Evolutionary conservation across 1,140 invertebrate genomes (phyloP), one percentile per base, ranked within the genome.

Genomic region (Drosophila trapezifrons): DNA sequence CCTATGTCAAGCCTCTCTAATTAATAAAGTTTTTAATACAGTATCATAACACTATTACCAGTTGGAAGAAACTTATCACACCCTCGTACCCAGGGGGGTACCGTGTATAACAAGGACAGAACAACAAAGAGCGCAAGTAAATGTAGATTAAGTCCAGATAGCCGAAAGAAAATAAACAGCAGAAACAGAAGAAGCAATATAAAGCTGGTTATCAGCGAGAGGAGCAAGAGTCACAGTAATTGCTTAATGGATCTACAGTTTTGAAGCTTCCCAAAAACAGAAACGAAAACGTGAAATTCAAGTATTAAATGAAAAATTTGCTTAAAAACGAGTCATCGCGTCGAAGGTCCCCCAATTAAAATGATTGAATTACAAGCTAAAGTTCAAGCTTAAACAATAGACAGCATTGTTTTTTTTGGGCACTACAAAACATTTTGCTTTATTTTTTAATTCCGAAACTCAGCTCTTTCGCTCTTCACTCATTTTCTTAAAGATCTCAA

Each of bases 371-470:
- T 51, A 15, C 29, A 32, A 35, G 17, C 17, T 52, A 20, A 32
- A 13, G 27, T 18, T 32, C 3, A 8, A 9, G 3, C 6, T 45
- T 5, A 17, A 25, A 57, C n/a, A 29, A 51, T 15, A 56, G 3
- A n/a, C 5, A 38, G 9, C 12, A 32, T 18, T 20, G 3, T n/a
- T 18, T 42, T 55, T 64, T 72, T 76, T 67, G 78, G 83, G 63
- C 72, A 76, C 84, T 83, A 86, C 84, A 87, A 86, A 85, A 83
- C 72, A 51, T 63, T 83, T 73, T 54, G 47, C 49, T 85, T 80
- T 80, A 76, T 77, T 85, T 52, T 60, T 51, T 43, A 64, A 64
- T 70, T 80, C 71, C 63, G 64, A 71, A 66, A 72, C 49, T 43
- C 54, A 3, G 45, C 52, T 54, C 49, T 45, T 35, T 59, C 25